A percentile compares a stretch with the other conserved stretches of the same genome.
Conservation (phyloP, 1,140 invertebrate genomes). For the Nylanderia fulva region DNA sequence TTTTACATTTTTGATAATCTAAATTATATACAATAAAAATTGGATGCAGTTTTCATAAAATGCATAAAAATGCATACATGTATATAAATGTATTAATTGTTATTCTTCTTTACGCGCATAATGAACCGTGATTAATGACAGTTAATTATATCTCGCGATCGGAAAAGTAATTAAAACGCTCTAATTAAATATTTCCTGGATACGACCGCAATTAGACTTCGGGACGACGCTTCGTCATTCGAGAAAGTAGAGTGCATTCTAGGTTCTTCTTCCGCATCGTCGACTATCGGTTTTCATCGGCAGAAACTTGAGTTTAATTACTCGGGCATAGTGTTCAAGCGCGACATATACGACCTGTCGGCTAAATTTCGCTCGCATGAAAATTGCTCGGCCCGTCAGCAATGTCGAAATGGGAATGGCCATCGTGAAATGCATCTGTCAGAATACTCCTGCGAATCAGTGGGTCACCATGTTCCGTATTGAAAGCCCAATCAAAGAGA, state of each 20-base stretch:
- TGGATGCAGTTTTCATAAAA: too few species aligned
- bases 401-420: slow-evolving; percentile 3
- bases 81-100: background rate
- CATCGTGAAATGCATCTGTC: slow-evolving; percentile 3
- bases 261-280: slow-evolving; percentile 48
- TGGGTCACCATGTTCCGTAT: slow-evolving; percentile 1
- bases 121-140: slow-evolving; percentile 31
- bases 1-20: background rate
- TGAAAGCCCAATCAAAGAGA: slow-evolving; percentile 13
- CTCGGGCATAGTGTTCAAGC: background rate
- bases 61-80: too few species aligned
- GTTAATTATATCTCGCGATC: slow-evolving; percentile 36
- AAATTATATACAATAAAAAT: too few species aligned
- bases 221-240: slow-evolving; percentile 2
- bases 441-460: slow-evolving; percentile 5
- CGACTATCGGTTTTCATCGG: slow-evolving; percentile 19
- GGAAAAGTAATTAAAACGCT: slow-evolving; percentile 48
- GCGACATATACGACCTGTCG: background rate
- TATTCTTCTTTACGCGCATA: slow-evolving; percentile 2
- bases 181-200: slow-evolving; percentile 56
- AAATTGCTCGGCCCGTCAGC: slow-evolving; percentile 14
- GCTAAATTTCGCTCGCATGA: background rate
- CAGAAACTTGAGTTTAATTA: slow-evolving; percentile 51
- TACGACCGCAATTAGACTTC: slow-evolving; percentile 41
- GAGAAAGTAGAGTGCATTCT: slow-evolving; percentile 29